A percentile compares a stretch with the other conserved stretches of the same genome.
These are phyloP conservation scores for Myotis davidii DNA, from an alignment of 2,113 vertebrate genomes.

Conservation along the genomic window DNA sequence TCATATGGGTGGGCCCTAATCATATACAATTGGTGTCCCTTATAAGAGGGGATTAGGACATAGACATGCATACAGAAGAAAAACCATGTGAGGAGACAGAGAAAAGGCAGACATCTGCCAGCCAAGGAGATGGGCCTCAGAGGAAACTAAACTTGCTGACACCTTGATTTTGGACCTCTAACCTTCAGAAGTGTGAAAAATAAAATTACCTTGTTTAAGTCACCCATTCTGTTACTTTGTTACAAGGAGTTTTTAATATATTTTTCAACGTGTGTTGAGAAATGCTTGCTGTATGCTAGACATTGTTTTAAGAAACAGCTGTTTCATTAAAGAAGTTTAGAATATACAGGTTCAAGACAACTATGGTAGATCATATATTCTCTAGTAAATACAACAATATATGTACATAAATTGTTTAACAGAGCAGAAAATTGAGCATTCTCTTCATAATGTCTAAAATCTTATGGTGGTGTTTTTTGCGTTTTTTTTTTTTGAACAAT, in stretches of 20 bases:
- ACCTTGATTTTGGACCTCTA: background rate
- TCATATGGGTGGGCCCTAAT: background rate
- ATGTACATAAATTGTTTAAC: background rate
- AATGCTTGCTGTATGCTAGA: background rate
- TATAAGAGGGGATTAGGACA: background rate
- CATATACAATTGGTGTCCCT: background rate
- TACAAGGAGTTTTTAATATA: background rate
- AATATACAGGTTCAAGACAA: background rate
- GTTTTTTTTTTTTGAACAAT: background rate
- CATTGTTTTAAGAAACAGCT: background rate
- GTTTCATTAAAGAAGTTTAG: conserved; percentile 26
- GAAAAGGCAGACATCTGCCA: background rate
- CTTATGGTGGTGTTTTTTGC: background rate
- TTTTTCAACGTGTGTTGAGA: background rate
- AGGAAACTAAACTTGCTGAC: background rate
- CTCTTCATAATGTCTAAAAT: conserved; percentile 29
- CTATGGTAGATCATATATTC: background rate
- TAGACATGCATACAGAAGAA: background rate
- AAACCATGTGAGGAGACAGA: background rate
- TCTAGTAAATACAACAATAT: background rate
- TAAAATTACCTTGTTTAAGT: conserved; percentile 8
- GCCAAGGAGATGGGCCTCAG: background rate
- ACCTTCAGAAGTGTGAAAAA: background rate
- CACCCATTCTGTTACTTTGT: background rate
- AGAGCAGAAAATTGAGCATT: conserved; percentile 23